phyloP scores from a whole-genome alignment of 2,888 invertebrate genomes.

The Operophtera brumata region DNA sequence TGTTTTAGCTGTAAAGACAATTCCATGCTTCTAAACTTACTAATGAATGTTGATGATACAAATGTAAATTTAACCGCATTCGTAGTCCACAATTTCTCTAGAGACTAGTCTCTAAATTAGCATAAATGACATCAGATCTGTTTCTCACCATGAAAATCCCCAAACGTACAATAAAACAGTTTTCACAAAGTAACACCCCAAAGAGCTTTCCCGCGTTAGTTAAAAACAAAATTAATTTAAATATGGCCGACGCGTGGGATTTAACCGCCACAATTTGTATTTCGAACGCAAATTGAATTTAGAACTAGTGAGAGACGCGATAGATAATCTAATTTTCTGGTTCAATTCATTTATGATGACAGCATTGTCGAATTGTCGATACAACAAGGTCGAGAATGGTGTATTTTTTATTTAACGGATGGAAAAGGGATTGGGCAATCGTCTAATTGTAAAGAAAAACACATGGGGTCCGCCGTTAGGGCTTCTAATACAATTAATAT shows the following conservation, averaged over 20 bases:
- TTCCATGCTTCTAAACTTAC: neutral
- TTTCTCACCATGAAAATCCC: slow-evolving; percentile 39
- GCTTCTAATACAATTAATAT: slow-evolving; percentile 76
- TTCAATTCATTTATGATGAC: slow-evolving; percentile 41
- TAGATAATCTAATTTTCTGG: slow-evolving; percentile 50
- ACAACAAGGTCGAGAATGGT: slow-evolving; percentile 42
- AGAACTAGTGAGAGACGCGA: slow-evolving; percentile 58
- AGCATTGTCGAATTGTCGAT: slow-evolving; percentile 41
- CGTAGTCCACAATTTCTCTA: slow-evolving; percentile 21
- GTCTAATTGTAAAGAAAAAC: slow-evolving; percentile 76
- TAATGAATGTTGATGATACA: slow-evolving; percentile 12
- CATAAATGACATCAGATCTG: slow-evolving; percentile 32
- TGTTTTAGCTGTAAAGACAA: slow-evolving; percentile 8
- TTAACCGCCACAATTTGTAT: slow-evolving; percentile 66
- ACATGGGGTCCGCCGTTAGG: slow-evolving; percentile 68
- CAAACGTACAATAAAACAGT: slow-evolving; percentile 51
- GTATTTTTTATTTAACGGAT: slow-evolving; percentile 36
- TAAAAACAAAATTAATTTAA: slow-evolving; percentile 69
- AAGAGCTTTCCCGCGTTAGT: slow-evolving; percentile 63
- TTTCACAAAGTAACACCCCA: slow-evolving; percentile 53
- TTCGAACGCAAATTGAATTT: slow-evolving; percentile 69
- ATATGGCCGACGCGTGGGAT: slow-evolving; percentile 63
- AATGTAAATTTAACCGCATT: slow-evolving; percentile 14
- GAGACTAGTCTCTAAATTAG: slow-evolving; percentile 28
- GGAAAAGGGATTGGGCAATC: slow-evolving; percentile 51